Evolutionary conservation across 30 jellyfish, hydroid and myxozoan genomes (phyloP).

Genomic region (Pseudorhiza aurosa): DNA sequence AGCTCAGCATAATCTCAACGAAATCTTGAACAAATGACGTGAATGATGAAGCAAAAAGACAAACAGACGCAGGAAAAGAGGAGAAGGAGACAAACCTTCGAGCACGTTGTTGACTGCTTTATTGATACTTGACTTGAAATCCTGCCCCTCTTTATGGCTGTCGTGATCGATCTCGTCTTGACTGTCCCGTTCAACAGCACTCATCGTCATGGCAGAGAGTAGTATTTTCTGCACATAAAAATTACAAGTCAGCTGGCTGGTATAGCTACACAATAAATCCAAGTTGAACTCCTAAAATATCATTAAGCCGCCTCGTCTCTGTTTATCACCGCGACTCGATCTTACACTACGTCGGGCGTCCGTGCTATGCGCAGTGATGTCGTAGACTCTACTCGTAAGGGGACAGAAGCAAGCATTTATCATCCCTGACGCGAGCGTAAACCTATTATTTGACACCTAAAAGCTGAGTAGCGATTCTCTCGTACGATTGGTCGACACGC

Average conservation of each 20-base stretch:
- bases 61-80: not conserved
- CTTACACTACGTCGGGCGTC: constrained; percentile 3
- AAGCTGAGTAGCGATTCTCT: constrained; percentile 55
- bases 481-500: constrained; percentile 59
- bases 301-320: too few species aligned
- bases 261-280: too few species aligned
- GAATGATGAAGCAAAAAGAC: not conserved
- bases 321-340: too few species aligned
- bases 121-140: constrained; percentile 62
- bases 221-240: constrained; percentile 37
- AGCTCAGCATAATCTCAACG: constrained; percentile 40
- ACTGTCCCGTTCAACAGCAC: constrained; percentile 47
- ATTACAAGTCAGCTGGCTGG: too few species aligned
- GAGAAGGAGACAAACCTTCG: constrained; percentile 43
- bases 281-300: too few species aligned
- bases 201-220: constrained; percentile 67
- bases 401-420: constrained; percentile 35
- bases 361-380: not conserved
- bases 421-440: constrained; percentile 56
- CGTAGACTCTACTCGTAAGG: not conserved
- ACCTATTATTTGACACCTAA: constrained; percentile 52
- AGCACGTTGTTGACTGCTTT: constrained; percentile 82
- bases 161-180: constrained; percentile 53
- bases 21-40: constrained; percentile 20
- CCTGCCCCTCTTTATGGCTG: constrained; percentile 30